Percentiles rank a stretch among this genome's conserved stretches.
Conservation (phyloP, 2,113 vertebrate species). For the Chamaea fasciata region DNA sequence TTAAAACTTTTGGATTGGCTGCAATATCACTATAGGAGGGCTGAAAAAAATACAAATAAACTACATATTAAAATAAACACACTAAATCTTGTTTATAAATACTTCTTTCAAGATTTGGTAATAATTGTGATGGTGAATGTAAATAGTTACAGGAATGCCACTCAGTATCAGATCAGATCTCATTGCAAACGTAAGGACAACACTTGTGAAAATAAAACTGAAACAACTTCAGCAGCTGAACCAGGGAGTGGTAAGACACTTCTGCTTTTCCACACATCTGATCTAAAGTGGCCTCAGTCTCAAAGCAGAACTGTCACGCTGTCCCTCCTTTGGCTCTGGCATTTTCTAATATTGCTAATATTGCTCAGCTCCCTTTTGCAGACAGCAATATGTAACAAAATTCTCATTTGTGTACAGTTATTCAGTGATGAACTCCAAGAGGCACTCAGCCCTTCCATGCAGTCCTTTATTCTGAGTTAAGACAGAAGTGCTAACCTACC, state of each 20-base stretch:
- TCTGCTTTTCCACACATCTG: neutral
- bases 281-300: neutral
- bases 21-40: constrained; percentile 94
- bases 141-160: neutral
- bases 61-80: neutral
- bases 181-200: neutral
- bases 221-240: neutral
- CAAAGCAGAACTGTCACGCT: neutral
- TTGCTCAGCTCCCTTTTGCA: neutral
- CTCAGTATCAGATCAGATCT: neutral
- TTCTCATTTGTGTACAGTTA: neutral
- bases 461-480: neutral
- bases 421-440: neutral
- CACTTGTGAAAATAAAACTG: neutral
- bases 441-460: neutral
- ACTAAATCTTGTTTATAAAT: neutral
- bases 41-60: constrained; percentile 65
- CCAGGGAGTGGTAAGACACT: neutral
- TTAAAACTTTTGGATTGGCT: constrained; percentile 95
- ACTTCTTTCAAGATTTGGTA: neutral
- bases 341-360: neutral
- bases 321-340: neutral
- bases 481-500: constrained; percentile 61
- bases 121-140: neutral
- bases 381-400: neutral